Evolutionary conservation across 2,888 invertebrate species (phyloP), one percentile per base, ranked within the genome.

Genomic region (Miltochrista miniata): DNA sequence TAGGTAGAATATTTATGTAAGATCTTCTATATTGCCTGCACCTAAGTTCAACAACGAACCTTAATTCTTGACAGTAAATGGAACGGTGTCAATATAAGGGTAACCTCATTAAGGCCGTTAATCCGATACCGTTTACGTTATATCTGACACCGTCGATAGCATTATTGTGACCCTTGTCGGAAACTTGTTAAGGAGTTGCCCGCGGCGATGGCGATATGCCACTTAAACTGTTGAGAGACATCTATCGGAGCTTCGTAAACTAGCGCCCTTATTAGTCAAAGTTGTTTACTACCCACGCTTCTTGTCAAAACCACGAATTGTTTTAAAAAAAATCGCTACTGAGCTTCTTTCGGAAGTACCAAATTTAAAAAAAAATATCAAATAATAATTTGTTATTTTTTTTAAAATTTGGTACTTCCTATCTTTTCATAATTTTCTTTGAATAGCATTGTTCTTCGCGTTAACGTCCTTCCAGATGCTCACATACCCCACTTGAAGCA

Each of bases 251-350:
- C 51, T 57, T 40, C 7, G 14, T 39, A 12, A 43, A 37, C 59
- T 47, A 48, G 56, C 51, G 48, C 12, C 18, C 39, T 53, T 47
- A 59, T 62, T 51, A 62, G 59, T 62, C 59, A 62, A 33, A 36
- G 39, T 44, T 24, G 13, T 29, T 15, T n/a, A 11, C 36, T 4
- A 15, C 14, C 9, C 11, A 36, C 14, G 14, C 2, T 2, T 36
- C 13, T 13, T 10, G 14, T 8, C 1, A 4, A 5, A 13, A 13
- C 9, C 13, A 36, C 14, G 10, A 11, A 11, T 11, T 3, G 4
- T 10, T 33, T 33, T 3, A 10, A 10, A 10, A 10, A 11, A 7
- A 33, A 11, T 10, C 2, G 11, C n/a, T 8, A 10, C 11, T 4
- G 5, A 24, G 18, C 18, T 5, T 24, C 18, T 24, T 4, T 24